Evolutionary conservation across 2,113 vertebrate genomes (phyloP).

Genomic region (Fukomys damarensis): DNA sequence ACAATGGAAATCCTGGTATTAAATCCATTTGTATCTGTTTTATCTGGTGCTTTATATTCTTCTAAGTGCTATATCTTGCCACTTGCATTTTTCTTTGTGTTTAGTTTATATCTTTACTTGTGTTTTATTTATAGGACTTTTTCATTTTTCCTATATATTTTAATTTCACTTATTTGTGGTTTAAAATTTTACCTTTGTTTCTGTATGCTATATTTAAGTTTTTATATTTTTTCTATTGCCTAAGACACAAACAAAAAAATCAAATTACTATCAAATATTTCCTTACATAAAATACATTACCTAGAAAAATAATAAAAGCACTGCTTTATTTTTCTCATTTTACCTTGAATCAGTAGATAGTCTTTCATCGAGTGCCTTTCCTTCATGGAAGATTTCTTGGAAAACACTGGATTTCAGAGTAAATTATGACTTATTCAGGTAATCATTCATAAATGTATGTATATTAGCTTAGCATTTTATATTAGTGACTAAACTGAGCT

Average conservation of each 20-base stretch:
- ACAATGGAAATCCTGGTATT: not conserved
- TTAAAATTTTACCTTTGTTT: not conserved
- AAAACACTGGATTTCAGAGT: not conserved
- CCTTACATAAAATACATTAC: not conserved
- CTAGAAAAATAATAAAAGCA: not conserved
- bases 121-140: not conserved
- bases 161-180: not conserved
- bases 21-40: not conserved
- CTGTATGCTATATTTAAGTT: not conserved
- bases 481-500: not conserved
- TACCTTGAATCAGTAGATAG: not conserved
- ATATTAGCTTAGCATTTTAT: not conserved
- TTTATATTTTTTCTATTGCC: not conserved
- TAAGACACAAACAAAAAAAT: not conserved
- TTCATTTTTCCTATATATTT: not conserved
- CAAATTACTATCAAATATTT: not conserved
- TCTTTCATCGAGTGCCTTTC: not conserved
- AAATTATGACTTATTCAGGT: not conserved
- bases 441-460: constrained; percentile 8
- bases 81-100: not conserved
- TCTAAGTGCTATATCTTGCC: not conserved
- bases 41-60: not conserved
- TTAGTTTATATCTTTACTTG: not conserved
- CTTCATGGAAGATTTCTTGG: not conserved
- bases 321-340: not conserved